Percentiles rank a stretch among this genome's conserved stretches.
phyloP scores from a whole-genome alignment of 2,113 vertebrate genomes.

The Bambusicola thoracicus region DNA sequence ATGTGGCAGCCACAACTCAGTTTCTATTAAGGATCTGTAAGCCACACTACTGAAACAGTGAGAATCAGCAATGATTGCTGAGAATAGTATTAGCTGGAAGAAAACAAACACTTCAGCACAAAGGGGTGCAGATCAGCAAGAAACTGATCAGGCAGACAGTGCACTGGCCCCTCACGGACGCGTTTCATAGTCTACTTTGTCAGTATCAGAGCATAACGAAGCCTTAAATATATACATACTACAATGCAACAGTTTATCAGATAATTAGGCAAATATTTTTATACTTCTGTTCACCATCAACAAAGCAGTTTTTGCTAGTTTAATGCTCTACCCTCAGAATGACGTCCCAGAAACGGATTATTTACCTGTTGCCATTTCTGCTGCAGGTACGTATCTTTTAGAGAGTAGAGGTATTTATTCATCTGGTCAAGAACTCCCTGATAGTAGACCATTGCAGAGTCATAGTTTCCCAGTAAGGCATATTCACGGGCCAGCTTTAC shows the following conservation, averaged over 20 bases:
- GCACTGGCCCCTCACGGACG: not conserved
- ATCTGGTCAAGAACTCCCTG: slow-evolving; percentile 95
- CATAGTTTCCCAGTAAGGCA: slow-evolving; percentile 95
- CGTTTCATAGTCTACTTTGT: not conserved
- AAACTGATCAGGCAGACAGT: not conserved
- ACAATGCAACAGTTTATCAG: not conserved
- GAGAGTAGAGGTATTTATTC: slow-evolving; percentile 87
- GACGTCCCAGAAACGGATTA: not conserved
- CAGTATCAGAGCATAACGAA: not conserved
- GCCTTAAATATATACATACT: not conserved
- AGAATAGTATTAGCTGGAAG: not conserved
- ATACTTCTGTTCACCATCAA: not conserved
- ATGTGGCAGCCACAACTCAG: not conserved
- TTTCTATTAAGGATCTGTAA: not conserved
- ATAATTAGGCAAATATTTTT: not conserved
- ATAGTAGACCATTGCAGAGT: slow-evolving; percentile 93
- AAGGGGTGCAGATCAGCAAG: not conserved
- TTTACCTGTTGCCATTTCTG: slow-evolving; percentile 96
- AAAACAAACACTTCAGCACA: not conserved
- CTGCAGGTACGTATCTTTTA: slow-evolving; percentile 86
- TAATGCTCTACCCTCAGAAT: not conserved
- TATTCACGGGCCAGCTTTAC: slow-evolving; percentile 96
- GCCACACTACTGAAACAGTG: not conserved
- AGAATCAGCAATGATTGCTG: no score
- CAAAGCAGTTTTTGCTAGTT: not conserved